A percentile compares a stretch with the other conserved stretches of the same genome.
Evolutionary conservation across 2,888 invertebrate genomes (phyloP).

Genomic region (Hemicrepidius hirtus): DNA sequence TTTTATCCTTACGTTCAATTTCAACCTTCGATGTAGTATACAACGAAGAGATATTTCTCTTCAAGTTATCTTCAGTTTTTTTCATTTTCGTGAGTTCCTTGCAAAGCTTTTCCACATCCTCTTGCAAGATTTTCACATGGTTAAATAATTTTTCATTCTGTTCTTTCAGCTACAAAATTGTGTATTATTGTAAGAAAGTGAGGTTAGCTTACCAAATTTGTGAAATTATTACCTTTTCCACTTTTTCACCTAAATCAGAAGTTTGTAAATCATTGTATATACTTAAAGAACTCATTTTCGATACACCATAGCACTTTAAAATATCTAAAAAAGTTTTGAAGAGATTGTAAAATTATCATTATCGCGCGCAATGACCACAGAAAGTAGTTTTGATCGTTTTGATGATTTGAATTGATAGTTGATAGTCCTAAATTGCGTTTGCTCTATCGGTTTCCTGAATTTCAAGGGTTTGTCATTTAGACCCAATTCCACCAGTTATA

Average conservation of each 20-base stretch:
- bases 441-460: too few relatives aligned
- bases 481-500: too few relatives aligned
- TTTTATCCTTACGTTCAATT: conserved; percentile 72
- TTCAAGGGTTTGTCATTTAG: too few relatives aligned
- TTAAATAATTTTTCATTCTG: conserved; percentile 58
- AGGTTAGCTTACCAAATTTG: background rate
- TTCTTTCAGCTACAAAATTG: conserved; percentile 61
- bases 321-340: background rate
- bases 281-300: conserved; percentile 64
- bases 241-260: conserved; percentile 61
- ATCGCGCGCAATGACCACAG: background rate
- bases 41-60: conserved; percentile 71
- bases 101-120: conserved; percentile 62
- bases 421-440: too few relatives aligned
- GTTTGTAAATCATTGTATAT: conserved; percentile 70
- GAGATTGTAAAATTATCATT: background rate
- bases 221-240: conserved; percentile 58
- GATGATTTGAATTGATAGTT: too few relatives aligned
- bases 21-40: conserved; percentile 73
- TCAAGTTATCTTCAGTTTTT: conserved; percentile 66
- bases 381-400: conserved; percentile 13
- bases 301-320: background rate
- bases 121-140: conserved; percentile 62
- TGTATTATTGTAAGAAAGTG: conserved; percentile 30
- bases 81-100: conserved; percentile 62